phyloP scores from a whole-genome alignment of 2,113 vertebrate species.

The Elephas maximus region DNA sequence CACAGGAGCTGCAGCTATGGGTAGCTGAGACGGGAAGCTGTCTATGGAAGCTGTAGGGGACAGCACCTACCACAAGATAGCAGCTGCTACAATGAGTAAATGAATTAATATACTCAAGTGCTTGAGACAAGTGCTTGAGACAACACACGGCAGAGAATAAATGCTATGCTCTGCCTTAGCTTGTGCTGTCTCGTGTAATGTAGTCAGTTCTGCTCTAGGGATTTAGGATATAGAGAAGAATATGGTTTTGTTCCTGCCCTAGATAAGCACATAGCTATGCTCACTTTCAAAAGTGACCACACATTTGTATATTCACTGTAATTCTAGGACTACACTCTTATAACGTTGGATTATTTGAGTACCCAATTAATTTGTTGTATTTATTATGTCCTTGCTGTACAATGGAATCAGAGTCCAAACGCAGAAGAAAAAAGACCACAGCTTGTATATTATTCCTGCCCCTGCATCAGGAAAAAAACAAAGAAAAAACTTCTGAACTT shows the following conservation, averaged over 20 bases:
- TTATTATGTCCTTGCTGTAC: not conserved
- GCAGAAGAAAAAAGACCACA: not conserved
- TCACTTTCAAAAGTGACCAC: not conserved
- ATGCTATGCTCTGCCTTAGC: rapidly evolving
- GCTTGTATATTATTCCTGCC: not conserved
- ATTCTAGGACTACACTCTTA: not conserved
- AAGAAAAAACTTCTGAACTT: not conserved
- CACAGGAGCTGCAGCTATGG: not conserved
- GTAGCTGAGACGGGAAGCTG: not conserved
- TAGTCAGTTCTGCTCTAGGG: not conserved
- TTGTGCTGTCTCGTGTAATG: not conserved
- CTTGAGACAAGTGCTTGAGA: not conserved
- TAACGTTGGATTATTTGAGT: not conserved
- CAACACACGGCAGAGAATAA: no score
- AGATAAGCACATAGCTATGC: not conserved
- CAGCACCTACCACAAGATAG: rapidly evolving
- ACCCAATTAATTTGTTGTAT: not conserved
- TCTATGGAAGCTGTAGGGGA: rapidly evolving
- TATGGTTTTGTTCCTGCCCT: not conserved
- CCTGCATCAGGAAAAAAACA: not conserved
- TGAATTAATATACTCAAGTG: rapidly evolving
- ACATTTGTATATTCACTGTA: not conserved
- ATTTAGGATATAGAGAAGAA: not conserved
- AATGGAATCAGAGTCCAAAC: not conserved
- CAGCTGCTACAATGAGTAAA: not conserved